Base-by-base conservation (phyloP, 2,888 invertebrate species). In the Aphidius colemani region DNA sequence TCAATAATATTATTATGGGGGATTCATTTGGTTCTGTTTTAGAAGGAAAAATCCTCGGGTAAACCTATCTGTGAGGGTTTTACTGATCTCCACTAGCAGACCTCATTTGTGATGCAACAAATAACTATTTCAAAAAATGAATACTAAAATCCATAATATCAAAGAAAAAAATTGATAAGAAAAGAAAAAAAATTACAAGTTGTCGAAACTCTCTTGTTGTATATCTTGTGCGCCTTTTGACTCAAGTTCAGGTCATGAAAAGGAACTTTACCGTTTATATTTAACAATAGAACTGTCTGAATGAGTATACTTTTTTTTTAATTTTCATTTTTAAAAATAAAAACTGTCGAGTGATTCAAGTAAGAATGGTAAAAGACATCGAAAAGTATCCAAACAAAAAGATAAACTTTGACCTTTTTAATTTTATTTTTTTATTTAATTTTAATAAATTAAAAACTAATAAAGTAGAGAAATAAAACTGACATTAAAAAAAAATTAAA, bases 41-140 rank as follows among this genome's bases (percentile, higher is more conserved):
- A 80, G 80, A 79, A 80, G 74, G 79, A 80, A 75, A 80, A 80
- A 74, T 78, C 78, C 67, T 77, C 79, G 67, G 79, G 76, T 69
- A 78, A 79, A 73, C 74, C 78, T 69, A 80, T 80, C 72, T 80
- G 80, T 73, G 80, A 80, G 67, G 80, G 78, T 73, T 80, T 80
- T 72, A 80, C 79, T 68, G 80, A 80, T 74, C 78, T 80, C 58
- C 80, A 80, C 73, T 80, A 79, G 70, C 74, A 68, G 67, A 59
- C 67, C 69, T 66, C 71, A 63, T 64, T 61, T 66, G 59, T 59
- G 66, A 61, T 65, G 64, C 56, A 64, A 64, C 61, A 55, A 55
- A 57, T 46, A 57, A 64, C 7, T 40, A 13, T 50, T 18, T 53
- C 51, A 51, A 53, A 65, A 71, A 66, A 70, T 72, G 41, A 13